Conservation (phyloP, 2,888 invertebrate species). For the Plebejus anna region DNA sequence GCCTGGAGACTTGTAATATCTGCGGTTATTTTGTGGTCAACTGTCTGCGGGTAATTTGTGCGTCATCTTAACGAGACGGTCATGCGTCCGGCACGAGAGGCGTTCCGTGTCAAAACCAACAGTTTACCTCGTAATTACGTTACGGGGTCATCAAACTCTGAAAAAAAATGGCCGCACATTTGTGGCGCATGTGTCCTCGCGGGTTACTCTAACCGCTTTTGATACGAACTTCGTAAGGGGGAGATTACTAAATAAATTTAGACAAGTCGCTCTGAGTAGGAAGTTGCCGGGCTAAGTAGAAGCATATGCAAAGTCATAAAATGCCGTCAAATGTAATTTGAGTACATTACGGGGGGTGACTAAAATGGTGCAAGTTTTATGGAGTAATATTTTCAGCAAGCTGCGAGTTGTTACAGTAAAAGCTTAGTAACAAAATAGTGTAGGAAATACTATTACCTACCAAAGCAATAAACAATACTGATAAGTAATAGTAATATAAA, state of each 20-base stretch:
- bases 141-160: slow-evolving; percentile 36
- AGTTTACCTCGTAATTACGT: slow-evolving; percentile 50
- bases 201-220: slow-evolving; percentile 36
- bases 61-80: slow-evolving; percentile 36
- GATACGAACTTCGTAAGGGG: slow-evolving; percentile 30
- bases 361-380: not conserved
- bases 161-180: slow-evolving; percentile 60
- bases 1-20: not conserved
- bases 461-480: no score
- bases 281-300: slow-evolving; percentile 24
- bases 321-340: slow-evolving; percentile 16
- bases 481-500: no score
- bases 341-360: not conserved
- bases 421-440: not conserved
- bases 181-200: slow-evolving; percentile 54
- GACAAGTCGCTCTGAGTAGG: slow-evolving; percentile 19
- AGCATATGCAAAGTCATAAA: slow-evolving; percentile 26
- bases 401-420: not conserved
- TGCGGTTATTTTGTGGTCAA: slow-evolving; percentile 15
- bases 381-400: not conserved
- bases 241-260: slow-evolving; percentile 28
- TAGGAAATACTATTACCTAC: no score
- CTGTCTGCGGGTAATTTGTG: slow-evolving; percentile 9
- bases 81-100: slow-evolving; percentile 42
- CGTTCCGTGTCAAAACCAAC: slow-evolving; percentile 37